These are phyloP conservation scores for Sclerodermus sp. DNA, from an alignment of 2,888 invertebrate genomes.

Conservation along the genomic window DNA sequence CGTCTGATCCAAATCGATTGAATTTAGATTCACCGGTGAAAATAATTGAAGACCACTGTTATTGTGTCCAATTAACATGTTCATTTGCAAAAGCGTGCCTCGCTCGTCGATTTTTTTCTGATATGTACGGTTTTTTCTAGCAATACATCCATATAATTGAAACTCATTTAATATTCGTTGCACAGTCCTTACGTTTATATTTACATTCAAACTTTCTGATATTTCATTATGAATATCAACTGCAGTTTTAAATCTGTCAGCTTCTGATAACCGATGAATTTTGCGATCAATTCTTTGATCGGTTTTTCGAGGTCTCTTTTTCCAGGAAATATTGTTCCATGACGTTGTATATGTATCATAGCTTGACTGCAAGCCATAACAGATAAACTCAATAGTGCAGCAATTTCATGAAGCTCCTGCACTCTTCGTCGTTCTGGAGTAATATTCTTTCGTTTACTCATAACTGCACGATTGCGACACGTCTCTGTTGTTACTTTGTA, in stretches of 20 bases:
- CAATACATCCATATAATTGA: constrained; percentile 4
- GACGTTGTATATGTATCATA: neutral
- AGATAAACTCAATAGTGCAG: neutral
- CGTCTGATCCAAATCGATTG: constrained; percentile 9
- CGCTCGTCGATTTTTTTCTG: constrained; percentile 2
- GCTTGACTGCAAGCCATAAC: neutral
- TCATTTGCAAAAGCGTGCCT: constrained; percentile 2
- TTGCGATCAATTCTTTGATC: neutral
- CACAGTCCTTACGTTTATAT: neutral
- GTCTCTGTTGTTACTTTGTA: neutral
- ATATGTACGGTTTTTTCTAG: constrained; percentile 1
- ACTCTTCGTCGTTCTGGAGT: constrained; percentile 1
- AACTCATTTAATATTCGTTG: constrained; percentile 4
- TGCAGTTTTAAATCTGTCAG: constrained; percentile 3
- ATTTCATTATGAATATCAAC: neutral
- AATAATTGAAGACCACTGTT: constrained; percentile 4
- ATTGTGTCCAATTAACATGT: constrained; percentile 1
- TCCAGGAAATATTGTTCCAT: neutral
- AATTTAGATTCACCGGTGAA: constrained; percentile 8
- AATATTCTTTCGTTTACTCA: neutral
- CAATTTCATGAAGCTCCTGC: neutral
- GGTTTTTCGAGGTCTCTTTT: neutral
- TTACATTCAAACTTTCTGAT: neutral
- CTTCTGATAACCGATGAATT: neutral
- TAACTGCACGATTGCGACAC: neutral